Percentiles rank a stretch among this genome's conserved stretches.
phyloP scores from a whole-genome alignment of 2,797 vertebrate species.

The Saguinus oedipus region DNA sequence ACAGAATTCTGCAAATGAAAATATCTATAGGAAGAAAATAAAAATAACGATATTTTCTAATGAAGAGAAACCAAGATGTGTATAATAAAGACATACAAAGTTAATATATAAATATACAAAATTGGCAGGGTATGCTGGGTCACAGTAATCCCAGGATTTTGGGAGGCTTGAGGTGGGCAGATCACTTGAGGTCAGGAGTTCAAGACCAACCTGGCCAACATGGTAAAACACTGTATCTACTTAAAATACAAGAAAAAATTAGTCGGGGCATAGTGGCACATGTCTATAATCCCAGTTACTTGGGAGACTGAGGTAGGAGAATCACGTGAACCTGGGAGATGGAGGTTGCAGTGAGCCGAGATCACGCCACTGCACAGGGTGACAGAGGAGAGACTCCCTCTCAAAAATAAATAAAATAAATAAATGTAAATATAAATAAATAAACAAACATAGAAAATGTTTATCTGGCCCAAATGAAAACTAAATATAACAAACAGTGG shows the following conservation, averaged over 20 bases:
- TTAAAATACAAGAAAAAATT: neutral
- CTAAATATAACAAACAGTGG: neutral
- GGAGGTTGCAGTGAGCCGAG: neutral
- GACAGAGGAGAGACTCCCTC: neutral
- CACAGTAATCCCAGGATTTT: neutral
- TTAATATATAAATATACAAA: neutral
- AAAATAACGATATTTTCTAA: neutral
- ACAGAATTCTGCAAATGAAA: neutral
- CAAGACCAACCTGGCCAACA: neutral
- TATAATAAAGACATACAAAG: neutral
- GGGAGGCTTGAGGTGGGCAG: neutral
- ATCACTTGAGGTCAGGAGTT: neutral
- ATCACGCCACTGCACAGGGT: accelerated
- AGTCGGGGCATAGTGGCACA: neutral
- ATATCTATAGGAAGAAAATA: neutral
- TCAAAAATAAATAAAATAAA: neutral
- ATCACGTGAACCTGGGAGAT: accelerated
- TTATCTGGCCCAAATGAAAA: neutral
- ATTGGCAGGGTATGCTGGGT: neutral
- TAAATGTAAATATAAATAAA: neutral
- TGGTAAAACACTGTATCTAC: neutral
- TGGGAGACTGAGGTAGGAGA: neutral
- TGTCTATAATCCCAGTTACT: neutral
- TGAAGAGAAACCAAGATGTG: neutral
- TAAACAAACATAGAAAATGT: neutral